Percentiles rank a stretch among this genome's conserved stretches.
phyloP scores from a whole-genome alignment of 2,888 invertebrate genomes.

The Crioceris asparagi region DNA sequence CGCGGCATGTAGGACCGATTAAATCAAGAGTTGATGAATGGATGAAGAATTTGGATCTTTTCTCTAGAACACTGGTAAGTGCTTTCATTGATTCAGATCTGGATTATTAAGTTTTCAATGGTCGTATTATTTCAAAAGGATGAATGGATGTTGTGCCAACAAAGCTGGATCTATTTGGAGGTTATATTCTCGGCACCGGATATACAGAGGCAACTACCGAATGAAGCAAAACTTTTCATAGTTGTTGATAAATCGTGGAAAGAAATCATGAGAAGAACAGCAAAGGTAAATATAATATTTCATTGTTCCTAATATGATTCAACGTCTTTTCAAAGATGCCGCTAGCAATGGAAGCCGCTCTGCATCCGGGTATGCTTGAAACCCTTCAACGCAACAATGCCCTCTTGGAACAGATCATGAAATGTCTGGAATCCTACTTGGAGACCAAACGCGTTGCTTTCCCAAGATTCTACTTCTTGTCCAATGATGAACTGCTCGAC shows the following conservation, averaged over 20 bases:
- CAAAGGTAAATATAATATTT: slow-evolving; percentile 45
- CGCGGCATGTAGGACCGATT: slow-evolving; percentile 77
- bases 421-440: slow-evolving; percentile 80
- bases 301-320: slow-evolving; percentile 1
- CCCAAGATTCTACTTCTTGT: slow-evolving; percentile 81
- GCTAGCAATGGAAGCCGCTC: slow-evolving; percentile 70
- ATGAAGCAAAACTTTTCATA: slow-evolving; percentile 77
- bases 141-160: slow-evolving; percentile 81
- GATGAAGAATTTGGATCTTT: slow-evolving; percentile 64
- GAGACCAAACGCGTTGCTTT: slow-evolving; percentile 83
- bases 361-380: slow-evolving; percentile 59
- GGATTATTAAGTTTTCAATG: background rate
- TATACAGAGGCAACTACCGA: slow-evolving; percentile 84
- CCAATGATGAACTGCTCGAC: slow-evolving; percentile 81
- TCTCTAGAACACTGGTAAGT: slow-evolving; percentile 66
- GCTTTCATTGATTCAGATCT: background rate
- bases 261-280: slow-evolving; percentile 72
- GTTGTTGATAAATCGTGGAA: slow-evolving; percentile 86
- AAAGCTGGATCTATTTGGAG: slow-evolving; percentile 90
- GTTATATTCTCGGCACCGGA: slow-evolving; percentile 92
- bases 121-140: slow-evolving; percentile 55
- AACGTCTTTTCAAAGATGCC: slow-evolving; percentile 46
- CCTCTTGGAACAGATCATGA: slow-evolving; percentile 78
- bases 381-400: slow-evolving; percentile 61
- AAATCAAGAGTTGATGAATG: slow-evolving; percentile 74